These are phyloP conservation scores for Casuarius casuarius DNA, from an alignment of 2,113 vertebrate species.

Conservation along the genomic window DNA sequence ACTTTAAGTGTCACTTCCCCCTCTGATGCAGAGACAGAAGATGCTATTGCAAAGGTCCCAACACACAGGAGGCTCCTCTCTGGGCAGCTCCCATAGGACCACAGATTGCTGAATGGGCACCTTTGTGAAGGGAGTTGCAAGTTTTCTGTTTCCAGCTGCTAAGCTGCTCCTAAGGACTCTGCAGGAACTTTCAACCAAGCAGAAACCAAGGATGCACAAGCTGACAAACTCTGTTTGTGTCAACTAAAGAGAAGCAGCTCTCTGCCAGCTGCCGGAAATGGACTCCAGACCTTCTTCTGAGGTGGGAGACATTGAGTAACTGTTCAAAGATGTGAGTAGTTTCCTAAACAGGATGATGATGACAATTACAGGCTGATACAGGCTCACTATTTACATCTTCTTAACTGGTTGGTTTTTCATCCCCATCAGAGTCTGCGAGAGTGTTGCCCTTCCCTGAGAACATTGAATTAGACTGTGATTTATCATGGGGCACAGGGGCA, in stretches of 20 bases:
- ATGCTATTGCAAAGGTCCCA: not conserved
- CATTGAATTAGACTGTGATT: conserved; percentile 64
- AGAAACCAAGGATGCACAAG: conserved; percentile 64
- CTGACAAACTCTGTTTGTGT: conserved; percentile 76
- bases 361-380: conserved; percentile 60
- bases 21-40: not conserved
- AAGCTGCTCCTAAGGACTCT: not conserved
- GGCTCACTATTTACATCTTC: conserved; percentile 22
- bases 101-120: not conserved
- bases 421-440: not conserved
- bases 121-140: not conserved
- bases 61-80: conserved; percentile 50
- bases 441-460: not conserved
- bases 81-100: not conserved
- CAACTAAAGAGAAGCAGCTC: conserved; percentile 54
- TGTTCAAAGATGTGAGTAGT: conserved; percentile 62
- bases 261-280: conserved; percentile 67
- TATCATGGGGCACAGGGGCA: conserved; percentile 58
- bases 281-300: conserved; percentile 73
- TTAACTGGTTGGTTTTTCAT: not conserved
- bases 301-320: conserved; percentile 61
- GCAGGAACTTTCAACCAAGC: conserved; percentile 10
- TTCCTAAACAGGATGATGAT: conserved; percentile 47
- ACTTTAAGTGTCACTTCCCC: conserved; percentile 21
- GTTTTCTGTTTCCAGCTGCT: not conserved